A percentile compares a stretch with the other conserved stretches of the same genome.
Evolutionary conservation across 2,888 invertebrate genomes (phyloP).

Genomic region (Zhengitettix transpicula): DNA sequence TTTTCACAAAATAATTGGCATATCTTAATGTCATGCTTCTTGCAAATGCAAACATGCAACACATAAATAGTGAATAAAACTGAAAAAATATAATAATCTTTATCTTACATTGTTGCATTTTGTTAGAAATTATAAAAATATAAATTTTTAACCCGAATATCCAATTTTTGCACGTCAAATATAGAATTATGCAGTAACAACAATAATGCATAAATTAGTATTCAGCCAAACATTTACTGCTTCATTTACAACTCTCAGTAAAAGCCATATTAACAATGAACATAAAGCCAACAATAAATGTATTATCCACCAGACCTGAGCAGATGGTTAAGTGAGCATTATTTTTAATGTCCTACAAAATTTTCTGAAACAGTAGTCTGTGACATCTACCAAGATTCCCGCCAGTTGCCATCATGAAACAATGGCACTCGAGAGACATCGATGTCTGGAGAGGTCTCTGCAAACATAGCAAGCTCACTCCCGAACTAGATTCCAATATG

Average conservation of each 20-base stretch:
- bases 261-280: not conserved
- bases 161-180: not conserved
- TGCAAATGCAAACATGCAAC: too few species aligned
- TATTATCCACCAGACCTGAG: conserved; percentile 8
- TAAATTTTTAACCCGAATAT: too few species aligned
- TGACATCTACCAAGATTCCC: conserved; percentile 13
- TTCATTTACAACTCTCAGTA: too few species aligned
- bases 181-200: not conserved
- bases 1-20: too few species aligned
- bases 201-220: not conserved
- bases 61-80: too few species aligned
- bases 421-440: conserved; percentile 15
- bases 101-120: too few species aligned
- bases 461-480: conserved; percentile 3
- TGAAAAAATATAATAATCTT: too few species aligned
- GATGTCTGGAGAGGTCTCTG: conserved; percentile 14
- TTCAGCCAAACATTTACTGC: too few species aligned
- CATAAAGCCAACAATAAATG: not conserved
- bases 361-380: not conserved
- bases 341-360: conserved; percentile 4
- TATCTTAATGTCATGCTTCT: too few species aligned
- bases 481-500: too few species aligned
- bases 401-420: conserved; percentile 15
- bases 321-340: conserved; percentile 4
- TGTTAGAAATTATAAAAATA: too few species aligned